A percentile compares a stretch with the other conserved stretches of the same genome.
Conservation (phyloP, 2,888 invertebrate genomes). For the Papilio demoleus region DNA sequence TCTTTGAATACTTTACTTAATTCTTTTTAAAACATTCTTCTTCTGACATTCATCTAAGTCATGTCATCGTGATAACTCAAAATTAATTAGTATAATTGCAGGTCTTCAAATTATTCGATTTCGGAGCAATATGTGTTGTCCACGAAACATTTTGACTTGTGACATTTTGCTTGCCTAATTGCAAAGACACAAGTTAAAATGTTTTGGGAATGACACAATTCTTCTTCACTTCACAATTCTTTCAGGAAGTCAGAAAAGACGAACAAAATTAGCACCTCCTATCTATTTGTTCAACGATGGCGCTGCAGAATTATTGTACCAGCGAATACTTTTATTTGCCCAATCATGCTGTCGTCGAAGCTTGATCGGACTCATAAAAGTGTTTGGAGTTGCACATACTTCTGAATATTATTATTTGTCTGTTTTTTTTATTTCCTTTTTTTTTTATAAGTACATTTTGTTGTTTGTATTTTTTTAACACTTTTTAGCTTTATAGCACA, state of each 20-base stretch:
- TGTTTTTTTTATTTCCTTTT: not conserved
- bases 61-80: too few relatives aligned
- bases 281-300: not conserved
- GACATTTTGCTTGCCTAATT: not conserved
- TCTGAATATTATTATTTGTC: not conserved
- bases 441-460: too few relatives aligned
- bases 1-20: too few relatives aligned
- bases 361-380: slow-evolving; percentile 1
- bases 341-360: not conserved
- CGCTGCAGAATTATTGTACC: not conserved
- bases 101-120: not conserved
- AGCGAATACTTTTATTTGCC: slow-evolving; percentile 2
- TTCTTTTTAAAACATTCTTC: too few relatives aligned
- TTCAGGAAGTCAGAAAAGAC: not conserved
- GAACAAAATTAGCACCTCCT: not conserved
- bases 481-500: too few relatives aligned
- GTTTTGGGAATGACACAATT: not conserved
- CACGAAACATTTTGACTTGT: not conserved
- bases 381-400: not conserved
- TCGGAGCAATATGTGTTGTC: not conserved
- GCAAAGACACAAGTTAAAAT: slow-evolving; percentile 2
- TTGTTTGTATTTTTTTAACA: too few relatives aligned
- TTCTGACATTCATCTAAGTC: too few relatives aligned
- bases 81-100: too few relatives aligned
- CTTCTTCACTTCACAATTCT: too few relatives aligned